These are phyloP conservation scores for Pimephales promelas DNA, from an alignment of 2,113 vertebrate genomes.

Conservation along the genomic window DNA sequence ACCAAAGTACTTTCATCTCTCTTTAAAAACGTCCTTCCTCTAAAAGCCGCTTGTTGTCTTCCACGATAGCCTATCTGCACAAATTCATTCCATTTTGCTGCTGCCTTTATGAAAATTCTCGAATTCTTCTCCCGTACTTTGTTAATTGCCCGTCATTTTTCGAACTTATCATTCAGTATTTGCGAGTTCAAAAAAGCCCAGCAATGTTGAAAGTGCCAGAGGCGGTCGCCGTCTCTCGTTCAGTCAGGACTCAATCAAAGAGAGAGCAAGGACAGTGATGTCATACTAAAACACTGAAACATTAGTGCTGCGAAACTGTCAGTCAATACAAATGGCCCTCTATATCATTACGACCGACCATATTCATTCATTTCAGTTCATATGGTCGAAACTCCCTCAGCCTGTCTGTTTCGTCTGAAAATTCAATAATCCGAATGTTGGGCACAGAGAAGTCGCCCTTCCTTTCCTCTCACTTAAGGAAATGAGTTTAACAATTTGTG, in stretches of 20 bases:
- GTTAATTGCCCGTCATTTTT: slow-evolving; percentile 24
- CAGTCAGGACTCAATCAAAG: slow-evolving; percentile 33
- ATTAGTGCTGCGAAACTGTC: slow-evolving; percentile 25
- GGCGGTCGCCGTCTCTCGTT: neutral
- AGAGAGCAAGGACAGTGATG: slow-evolving; percentile 36
- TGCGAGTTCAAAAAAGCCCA: slow-evolving; percentile 22
- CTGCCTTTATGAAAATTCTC: neutral
- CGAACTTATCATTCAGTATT: slow-evolving; percentile 26
- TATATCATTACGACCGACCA: slow-evolving; percentile 14
- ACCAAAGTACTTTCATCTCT: slow-evolving; percentile 83
- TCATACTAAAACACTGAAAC: slow-evolving; percentile 37
- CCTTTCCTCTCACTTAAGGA: slow-evolving; percentile 68
- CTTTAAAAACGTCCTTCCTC: slow-evolving; percentile 68
- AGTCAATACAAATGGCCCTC: slow-evolving; percentile 41
- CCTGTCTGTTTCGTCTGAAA: neutral
- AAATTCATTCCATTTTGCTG: slow-evolving; percentile 4
- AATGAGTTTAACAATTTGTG: slow-evolving; percentile 81
- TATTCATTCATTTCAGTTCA: slow-evolving; percentile 39
- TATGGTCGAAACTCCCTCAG: neutral
- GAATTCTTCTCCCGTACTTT: neutral
- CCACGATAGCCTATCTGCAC: slow-evolving; percentile 35
- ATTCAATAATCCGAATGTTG: slow-evolving; percentile 29
- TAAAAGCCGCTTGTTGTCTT: slow-evolving; percentile 16
- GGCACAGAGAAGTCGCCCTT: slow-evolving; percentile 7
- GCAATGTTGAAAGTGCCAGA: slow-evolving; percentile 17